phyloP scores from a whole-genome alignment of 2,113 vertebrate species.

The Tursiops truncatus region DNA sequence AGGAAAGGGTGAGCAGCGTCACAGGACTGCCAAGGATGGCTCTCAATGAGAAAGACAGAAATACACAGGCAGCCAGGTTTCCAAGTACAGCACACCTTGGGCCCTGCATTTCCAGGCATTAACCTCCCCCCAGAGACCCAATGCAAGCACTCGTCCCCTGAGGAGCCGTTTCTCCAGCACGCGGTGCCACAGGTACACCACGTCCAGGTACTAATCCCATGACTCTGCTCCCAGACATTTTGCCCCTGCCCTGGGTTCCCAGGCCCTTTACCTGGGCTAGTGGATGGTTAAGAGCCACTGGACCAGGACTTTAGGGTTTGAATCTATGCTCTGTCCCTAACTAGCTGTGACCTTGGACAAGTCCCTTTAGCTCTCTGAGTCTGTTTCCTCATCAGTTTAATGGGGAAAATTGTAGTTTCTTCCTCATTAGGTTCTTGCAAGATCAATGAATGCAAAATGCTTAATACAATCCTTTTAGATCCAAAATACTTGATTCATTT shows the following conservation, averaged over 20 bases:
- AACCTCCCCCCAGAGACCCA: neutral
- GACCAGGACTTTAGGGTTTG: neutral
- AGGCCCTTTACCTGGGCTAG: neutral
- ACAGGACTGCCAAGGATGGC: neutral
- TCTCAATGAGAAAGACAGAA: neutral
- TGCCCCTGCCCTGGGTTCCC: neutral
- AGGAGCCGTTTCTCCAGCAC: neutral
- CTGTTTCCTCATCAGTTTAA: neutral
- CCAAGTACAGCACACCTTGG: neutral
- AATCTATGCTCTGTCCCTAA: neutral
- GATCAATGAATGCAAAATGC: neutral
- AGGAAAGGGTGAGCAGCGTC: neutral
- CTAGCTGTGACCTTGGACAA: neutral
- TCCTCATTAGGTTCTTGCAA: neutral
- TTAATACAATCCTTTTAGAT: neutral
- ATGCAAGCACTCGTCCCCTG: neutral
- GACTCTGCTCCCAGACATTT: neutral
- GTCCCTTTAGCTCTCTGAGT: neutral
- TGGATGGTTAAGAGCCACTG: neutral
- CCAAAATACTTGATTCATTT: neutral
- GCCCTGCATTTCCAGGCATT: too few species aligned
- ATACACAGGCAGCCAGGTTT: neutral
- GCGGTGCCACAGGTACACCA: rapidly evolving
- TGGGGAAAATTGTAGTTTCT: neutral
- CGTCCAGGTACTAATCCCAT: neutral